Conservation (phyloP, 2,797 vertebrate species). For the Arctocebus calabarensis region DNA sequence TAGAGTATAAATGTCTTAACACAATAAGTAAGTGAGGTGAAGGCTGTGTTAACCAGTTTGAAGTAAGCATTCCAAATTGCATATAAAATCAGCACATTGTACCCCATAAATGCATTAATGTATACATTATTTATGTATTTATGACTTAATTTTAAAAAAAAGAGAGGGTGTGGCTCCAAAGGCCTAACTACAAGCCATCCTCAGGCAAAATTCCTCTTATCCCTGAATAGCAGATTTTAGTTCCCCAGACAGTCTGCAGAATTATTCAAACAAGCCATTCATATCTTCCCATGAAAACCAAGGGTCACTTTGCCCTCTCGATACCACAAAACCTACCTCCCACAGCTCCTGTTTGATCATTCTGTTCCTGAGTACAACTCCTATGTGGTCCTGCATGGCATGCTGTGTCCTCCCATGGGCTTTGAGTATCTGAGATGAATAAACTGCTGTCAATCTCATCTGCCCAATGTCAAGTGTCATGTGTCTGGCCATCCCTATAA, state of each 20-base stretch:
- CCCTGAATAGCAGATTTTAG: conserved; percentile 3
- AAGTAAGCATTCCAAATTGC: no score
- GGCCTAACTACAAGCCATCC: background rate
- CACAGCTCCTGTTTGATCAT: background rate
- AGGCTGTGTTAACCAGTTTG: no score
- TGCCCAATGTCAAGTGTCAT: background rate
- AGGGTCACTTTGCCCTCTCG: background rate
- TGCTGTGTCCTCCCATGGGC: background rate
- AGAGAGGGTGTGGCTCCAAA: background rate
- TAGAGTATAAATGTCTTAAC: no score
- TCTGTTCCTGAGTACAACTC: background rate
- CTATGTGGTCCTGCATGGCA: background rate
- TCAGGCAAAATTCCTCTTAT: conserved; percentile 40
- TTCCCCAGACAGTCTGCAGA: background rate
- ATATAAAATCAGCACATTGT: no score
- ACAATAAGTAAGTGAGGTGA: no score
- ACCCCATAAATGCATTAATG: no score
- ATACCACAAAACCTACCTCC: background rate
- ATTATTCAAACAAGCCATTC: conserved; percentile 33
- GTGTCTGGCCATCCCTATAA: background rate
- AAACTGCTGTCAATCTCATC: background rate
- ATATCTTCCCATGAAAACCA: background rate
- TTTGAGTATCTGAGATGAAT: background rate
- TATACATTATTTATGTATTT: no score
- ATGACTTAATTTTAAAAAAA: no score